Evolutionary conservation across 2,888 invertebrate genomes (phyloP), one percentile per base, ranked within the genome.

Genomic region (Drosophila setosimentum): DNA sequence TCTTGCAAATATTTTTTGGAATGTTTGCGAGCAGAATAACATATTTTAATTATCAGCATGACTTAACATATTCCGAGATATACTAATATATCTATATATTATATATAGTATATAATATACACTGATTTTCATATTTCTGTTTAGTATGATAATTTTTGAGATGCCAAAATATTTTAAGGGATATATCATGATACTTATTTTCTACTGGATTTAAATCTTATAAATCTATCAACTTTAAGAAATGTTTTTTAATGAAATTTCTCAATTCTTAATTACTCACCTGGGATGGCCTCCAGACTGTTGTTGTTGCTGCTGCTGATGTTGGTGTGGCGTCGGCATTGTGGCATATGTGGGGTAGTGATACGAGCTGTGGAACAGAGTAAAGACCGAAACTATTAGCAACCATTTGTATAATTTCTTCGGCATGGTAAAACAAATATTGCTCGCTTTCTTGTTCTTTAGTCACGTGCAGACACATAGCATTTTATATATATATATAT

Each of bases 291-390:
- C 45, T 45, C 45, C 83, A 50, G 69, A 67, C 57, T 76, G 82
- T 35, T 73, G 92, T n/a, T 55, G 55, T 18, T 35, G 82, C 6
- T 61, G 92, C 87, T 73, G 91, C 77, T 66, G 90, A 82, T 95
- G 95, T 73, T 95, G 95, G 94, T 83, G 95, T 94, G 84, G 95
- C 92, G 95, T 95, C 78, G 95, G 95, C 85, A 95, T 93, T 21
- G 87, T 89, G 64, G 87, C 86, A 62, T 91, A 91, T 10, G 90
- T 80, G 72, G 91, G 92, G 90, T 90, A 91, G 86, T 92, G 91
- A 76, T 91, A 91, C 65, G 92, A 87, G 83, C 91, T 91, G 80
- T 80, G 89, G 57, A 83, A 30, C 68, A 65, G 60, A 75, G 48
- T 30, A 48, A 13, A 68, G 21, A 51, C n/a, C 30, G 18, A 49